Conservation (phyloP, 2,113 vertebrate genomes). For the Bambusicola thoracicus region DNA sequence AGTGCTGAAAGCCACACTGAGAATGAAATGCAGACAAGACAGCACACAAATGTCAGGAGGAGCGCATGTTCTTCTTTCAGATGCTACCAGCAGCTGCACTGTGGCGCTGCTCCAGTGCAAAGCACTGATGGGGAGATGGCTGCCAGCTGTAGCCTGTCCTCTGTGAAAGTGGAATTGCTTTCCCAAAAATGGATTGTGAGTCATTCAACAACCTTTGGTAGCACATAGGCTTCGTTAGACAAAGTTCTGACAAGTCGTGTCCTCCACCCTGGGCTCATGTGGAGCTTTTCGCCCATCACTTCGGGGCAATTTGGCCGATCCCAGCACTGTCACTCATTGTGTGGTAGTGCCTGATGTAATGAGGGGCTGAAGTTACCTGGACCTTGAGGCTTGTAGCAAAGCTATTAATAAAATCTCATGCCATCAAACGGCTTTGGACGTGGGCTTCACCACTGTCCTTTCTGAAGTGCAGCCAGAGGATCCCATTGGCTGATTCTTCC, state of each 20-base stretch:
- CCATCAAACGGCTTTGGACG: background rate
- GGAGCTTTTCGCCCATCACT: background rate
- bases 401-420: background rate
- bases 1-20: background rate
- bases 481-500: conserved; percentile 22
- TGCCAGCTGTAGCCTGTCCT: background rate
- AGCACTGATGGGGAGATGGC: background rate
- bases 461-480: background rate
- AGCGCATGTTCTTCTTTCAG: background rate
- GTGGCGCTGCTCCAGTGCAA: background rate
- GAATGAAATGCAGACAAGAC: accelerated
- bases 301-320: background rate
- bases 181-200: background rate
- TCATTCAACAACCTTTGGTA: background rate
- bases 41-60: background rate
- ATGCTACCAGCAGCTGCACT: background rate
- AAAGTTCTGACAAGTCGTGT: background rate
- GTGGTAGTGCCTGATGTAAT: background rate
- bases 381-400: background rate
- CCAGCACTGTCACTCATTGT: background rate
- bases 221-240: accelerated
- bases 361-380: background rate
- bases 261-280: background rate
- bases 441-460: conserved; percentile 4
- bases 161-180: background rate